Base-by-base conservation (phyloP, 2,797 vertebrate species). In the Artibeus lituratus region DNA sequence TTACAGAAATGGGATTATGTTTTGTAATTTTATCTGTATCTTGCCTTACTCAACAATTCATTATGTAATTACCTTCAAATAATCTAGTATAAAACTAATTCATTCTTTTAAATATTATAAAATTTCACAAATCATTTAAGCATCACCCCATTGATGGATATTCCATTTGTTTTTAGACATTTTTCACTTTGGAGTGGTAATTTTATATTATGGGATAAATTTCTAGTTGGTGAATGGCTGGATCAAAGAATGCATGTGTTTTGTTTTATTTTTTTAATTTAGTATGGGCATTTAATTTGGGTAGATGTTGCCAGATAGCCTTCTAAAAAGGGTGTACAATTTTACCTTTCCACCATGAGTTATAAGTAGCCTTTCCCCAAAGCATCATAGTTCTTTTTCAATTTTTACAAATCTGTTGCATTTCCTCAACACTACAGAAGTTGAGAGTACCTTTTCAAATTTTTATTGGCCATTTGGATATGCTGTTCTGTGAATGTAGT, bases 251-350 rank as follows among this genome's bases (percentile, higher is more conserved):
- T 26, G 49, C 1, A 2, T 76, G n/a, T 59, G 24, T 59, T 76
- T 74, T 91, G 67, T 95, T 73, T 92, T 67, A 7, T 18, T 35
- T 35, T 67, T 35, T 67, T 88, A 70, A 39, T 88, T 77, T 96
- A 86, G 24, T n/a, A 16, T 42, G 1, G 69, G 74, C 78, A 42
- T 91, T 96, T 97, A 91, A 96, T 90, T 93, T 82, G 73, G 90
- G 90, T 87, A 76, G 26, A 74, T 29, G 62, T 16, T n/a, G 32
- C 32, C 62, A 65, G 32, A n/a, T 16, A 65, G 62, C 62, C 32
- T 65, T n/a, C 90, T 81, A 14, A 82, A 90, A 78, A 55, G 29
- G 0, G 18, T 18, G 15, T 47, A 39, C 6, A 44, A 73, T 49
- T 95, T 91, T 15, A 81, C 16, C 35, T 96, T 59, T 77, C 35